Percentiles rank a stretch among this genome's conserved stretches.
phyloP scores from a whole-genome alignment of 2,888 invertebrate species.

The Abscondita cerata region DNA sequence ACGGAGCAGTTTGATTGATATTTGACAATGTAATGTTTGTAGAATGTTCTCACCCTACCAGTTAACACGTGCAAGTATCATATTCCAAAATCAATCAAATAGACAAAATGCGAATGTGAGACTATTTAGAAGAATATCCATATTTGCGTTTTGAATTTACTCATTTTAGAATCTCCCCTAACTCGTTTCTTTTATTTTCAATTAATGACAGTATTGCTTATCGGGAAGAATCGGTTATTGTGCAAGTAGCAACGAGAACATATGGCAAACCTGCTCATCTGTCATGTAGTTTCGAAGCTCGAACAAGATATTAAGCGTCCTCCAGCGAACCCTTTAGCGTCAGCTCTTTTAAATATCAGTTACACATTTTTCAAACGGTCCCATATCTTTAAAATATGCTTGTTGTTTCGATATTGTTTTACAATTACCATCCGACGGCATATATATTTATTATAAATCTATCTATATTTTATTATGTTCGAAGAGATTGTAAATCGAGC shows the following conservation, averaged over 20 bases:
- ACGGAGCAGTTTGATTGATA: no score
- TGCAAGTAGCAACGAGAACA: slow-evolving; percentile 1
- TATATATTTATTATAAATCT: neutral
- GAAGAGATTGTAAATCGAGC: slow-evolving; percentile 20
- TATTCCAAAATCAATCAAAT: no score
- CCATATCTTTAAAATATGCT: slow-evolving; percentile 10
- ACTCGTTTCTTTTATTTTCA: neutral
- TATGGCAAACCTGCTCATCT: slow-evolving; percentile 28
- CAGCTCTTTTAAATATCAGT: slow-evolving; percentile 14
- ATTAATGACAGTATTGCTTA: neutral
- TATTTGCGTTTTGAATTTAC: no score
- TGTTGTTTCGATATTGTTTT: slow-evolving; percentile 13
- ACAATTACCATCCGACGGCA: slow-evolving; percentile 6
- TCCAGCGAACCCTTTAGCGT: slow-evolving; percentile 17
- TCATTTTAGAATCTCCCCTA: neutral
- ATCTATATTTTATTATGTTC: slow-evolving; percentile 9
- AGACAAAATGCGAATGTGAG: no score
- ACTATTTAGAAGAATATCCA: no score
- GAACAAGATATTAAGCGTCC: slow-evolving; percentile 18
- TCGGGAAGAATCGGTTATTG: neutral
- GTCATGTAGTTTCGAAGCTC: slow-evolving; percentile 27
- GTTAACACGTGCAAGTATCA: no score
- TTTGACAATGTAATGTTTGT: no score
- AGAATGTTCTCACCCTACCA: no score
- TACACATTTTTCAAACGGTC: slow-evolving; percentile 18